Percentiles rank a stretch among this genome's conserved stretches.
phyloP scores from a whole-genome alignment of 2,888 invertebrate species.

The Melanophora roralis region DNA sequence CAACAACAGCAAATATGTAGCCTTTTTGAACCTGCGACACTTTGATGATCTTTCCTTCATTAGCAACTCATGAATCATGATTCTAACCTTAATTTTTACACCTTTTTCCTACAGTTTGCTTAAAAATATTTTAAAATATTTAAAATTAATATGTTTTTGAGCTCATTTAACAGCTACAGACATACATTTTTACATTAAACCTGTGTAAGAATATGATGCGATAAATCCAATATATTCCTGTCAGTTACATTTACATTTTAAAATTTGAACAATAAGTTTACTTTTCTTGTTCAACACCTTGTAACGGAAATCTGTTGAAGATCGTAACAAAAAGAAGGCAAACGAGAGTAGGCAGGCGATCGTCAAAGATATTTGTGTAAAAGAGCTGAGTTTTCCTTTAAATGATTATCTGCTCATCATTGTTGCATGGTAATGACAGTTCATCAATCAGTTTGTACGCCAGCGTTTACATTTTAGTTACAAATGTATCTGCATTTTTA shows the following conservation, averaged over 20 bases:
- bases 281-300: neutral
- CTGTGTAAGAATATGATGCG: neutral
- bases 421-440: slow-evolving; percentile 66
- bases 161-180: neutral
- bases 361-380: slow-evolving; percentile 18
- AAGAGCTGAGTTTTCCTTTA: slow-evolving; percentile 26
- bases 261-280: slow-evolving; percentile 19
- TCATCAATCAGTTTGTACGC: slow-evolving; percentile 65
- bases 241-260: slow-evolving; percentile 51
- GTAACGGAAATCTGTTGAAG: slow-evolving; percentile 24
- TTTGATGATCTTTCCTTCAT: slow-evolving; percentile 57
- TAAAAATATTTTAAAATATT: slow-evolving; percentile 42
- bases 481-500: too few species aligned
- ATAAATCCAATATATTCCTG: slow-evolving; percentile 54
- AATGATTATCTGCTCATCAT: slow-evolving; percentile 60
- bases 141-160: slow-evolving; percentile 39
- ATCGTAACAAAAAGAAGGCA: neutral
- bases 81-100: slow-evolving; percentile 46
- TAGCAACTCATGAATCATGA: slow-evolving; percentile 62
- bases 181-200: too few species aligned
- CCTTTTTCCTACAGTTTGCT: neutral
- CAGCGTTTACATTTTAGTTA: slow-evolving; percentile 53
- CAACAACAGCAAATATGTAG: neutral
- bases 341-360: slow-evolving; percentile 1
- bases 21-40: slow-evolving; percentile 57